Evolutionary conservation across 2,797 vertebrate species (phyloP).

Genomic region (Sandelia bainsii): DNA sequence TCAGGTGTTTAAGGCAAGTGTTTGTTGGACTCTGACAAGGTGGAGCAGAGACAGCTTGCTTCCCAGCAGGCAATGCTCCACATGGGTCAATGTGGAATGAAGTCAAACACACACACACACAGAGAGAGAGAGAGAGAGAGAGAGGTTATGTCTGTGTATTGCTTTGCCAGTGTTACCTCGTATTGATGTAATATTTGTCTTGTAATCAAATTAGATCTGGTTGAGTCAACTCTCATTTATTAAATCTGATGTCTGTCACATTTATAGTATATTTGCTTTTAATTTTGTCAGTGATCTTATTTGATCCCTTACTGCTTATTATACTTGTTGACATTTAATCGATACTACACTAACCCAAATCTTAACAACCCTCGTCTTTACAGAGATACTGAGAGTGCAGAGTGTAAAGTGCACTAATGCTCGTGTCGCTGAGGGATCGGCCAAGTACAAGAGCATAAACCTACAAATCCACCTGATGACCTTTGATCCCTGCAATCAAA

Average conservation of each 20-base stretch:
- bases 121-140: background rate
- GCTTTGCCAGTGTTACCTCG: background rate
- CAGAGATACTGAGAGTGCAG: background rate
- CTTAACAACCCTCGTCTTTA: background rate
- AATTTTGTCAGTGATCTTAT: background rate
- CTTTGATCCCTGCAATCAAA: conserved; percentile 36
- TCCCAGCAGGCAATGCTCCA: conserved; percentile 61
- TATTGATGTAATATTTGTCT: background rate
- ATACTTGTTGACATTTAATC: background rate
- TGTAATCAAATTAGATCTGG: background rate
- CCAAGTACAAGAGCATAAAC: conserved; percentile 10
- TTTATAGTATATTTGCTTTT: background rate
- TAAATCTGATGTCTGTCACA: background rate
- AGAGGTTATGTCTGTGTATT: background rate
- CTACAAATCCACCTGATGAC: conserved; percentile 7
- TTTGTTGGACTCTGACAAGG: conserved; percentile 60
- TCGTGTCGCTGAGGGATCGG: background rate
- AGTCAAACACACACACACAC: conserved; percentile 26
- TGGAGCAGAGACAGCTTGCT: conserved; percentile 63
- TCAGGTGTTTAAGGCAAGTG: conserved; percentile 39
- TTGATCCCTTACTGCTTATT: background rate
- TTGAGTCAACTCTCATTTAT: background rate
- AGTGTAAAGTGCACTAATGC: conserved; percentile 22
- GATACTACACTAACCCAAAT: background rate
- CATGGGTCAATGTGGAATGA: background rate